Evolutionary conservation across 2,888 invertebrate genomes (phyloP), one percentile per base, ranked within the genome.

Genomic region (Megalurothrips usitatus): DNA sequence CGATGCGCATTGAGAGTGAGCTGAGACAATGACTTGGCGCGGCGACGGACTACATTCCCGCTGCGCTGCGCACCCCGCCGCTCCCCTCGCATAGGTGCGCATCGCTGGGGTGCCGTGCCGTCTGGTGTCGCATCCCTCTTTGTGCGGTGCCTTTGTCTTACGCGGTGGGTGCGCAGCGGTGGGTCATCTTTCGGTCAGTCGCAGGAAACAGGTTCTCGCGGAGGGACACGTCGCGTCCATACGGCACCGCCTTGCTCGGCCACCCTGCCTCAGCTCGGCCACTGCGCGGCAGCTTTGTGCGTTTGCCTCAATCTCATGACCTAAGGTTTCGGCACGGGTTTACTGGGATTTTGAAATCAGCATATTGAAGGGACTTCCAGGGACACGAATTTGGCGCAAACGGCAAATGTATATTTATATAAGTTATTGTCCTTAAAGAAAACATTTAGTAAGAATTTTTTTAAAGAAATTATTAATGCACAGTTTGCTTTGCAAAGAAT

Each of bases 181-280:
- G 68, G 68, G 68, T 68, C 68, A 68, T 68, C 68, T 23, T 23
- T 23, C n/a, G 68, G 58, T 58, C 58, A 58, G 58, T 58, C 58
- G 58, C 58, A 58, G 58, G 58, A 58, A 43, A 58, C 58, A 58
- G 58, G 58, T 58, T 58, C 19, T 43, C 34, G 34, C 34, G 34
- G 34, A 43, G 34, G 34, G 34, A 43, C 34, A 43, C 34, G 34
- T 6, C 34, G 34, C 34, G 34, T 43, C 6, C 34, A n/a, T n/a
- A 4, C 34, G 34, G 34, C 52, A 3, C 10, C 52, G 52, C 52
- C 52, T 14, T 14, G 49, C 49, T 19, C 52, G 52, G 52, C 52
- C 52, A 9, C 52, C 52, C 3, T 1, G 52, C 52, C 52, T 19
- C 52, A 52, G 14, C 10, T 52, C 52, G 19, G 2, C 52, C 52